These are phyloP conservation scores for Sphaeridia pumilis DNA, from an alignment of 2,888 invertebrate species.

Conservation along the genomic window DNA sequence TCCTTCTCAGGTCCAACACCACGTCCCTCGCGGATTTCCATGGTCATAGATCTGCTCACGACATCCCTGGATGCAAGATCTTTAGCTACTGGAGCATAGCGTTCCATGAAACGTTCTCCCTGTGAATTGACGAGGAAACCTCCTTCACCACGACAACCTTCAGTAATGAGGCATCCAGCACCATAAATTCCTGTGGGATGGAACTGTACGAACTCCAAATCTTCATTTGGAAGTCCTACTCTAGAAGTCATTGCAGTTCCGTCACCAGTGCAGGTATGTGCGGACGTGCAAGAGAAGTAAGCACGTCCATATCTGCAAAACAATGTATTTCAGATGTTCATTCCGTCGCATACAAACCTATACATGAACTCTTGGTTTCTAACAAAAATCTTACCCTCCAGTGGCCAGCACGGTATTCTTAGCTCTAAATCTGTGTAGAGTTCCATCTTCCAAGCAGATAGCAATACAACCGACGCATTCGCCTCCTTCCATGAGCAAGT, in stretches of 20 bases:
- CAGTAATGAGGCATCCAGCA: slow-evolving; percentile 95
- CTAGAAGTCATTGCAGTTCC: slow-evolving; percentile 92
- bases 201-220: slow-evolving; percentile 98
- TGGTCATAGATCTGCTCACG: slow-evolving; percentile 92
- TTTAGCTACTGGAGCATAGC: slow-evolving; percentile 96
- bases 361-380: no score
- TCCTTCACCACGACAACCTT: slow-evolving; percentile 94
- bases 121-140: slow-evolving; percentile 91
- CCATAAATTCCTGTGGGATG: slow-evolving; percentile 99
- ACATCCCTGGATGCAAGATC: slow-evolving; percentile 98
- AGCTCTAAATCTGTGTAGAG: slow-evolving; percentile 74
- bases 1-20: slow-evolving; percentile 95
- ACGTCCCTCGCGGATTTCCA: slow-evolving; percentile 94
- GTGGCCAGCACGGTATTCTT: slow-evolving; percentile 54
- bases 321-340: no score
- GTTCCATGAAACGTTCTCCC: slow-evolving; percentile 97
- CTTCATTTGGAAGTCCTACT: slow-evolving; percentile 85
- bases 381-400: slow-evolving; percentile 39
- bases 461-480: slow-evolving; percentile 89
- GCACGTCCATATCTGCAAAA: slow-evolving; percentile 49
- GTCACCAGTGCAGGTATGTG: slow-evolving; percentile 74
- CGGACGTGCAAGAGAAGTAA: slow-evolving; percentile 97
- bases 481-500: slow-evolving; percentile 87
- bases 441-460: slow-evolving; percentile 88
- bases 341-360: no score